Percentiles rank a stretch among this genome's conserved stretches.
Conservation (phyloP, 1,140 invertebrate genomes). For the Pseudomyrmex dendroicus region DNA sequence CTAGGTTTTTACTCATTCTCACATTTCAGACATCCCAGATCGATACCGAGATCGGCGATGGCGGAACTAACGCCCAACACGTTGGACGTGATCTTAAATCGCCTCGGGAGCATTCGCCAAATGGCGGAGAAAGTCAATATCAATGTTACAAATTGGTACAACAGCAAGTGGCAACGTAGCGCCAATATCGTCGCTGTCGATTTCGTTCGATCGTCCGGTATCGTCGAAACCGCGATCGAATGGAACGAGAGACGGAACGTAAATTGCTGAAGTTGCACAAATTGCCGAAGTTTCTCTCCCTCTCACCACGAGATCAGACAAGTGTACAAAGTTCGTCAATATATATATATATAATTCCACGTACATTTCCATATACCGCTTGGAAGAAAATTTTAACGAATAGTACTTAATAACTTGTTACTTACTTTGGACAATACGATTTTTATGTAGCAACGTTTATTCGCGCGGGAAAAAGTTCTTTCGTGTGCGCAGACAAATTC, state of each 20-base stretch:
- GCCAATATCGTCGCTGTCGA: constrained; percentile 88
- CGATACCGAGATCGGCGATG: constrained; percentile 87
- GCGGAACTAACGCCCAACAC: constrained; percentile 87
- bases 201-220: constrained; percentile 86
- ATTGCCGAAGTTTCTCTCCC: no score
- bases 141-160: constrained; percentile 86
- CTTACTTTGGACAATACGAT: neutral
- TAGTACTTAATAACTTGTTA: constrained; percentile 56
- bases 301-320: neutral
- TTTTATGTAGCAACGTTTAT: constrained; percentile 15
- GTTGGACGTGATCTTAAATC: constrained; percentile 85
- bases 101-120: constrained; percentile 85
- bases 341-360: neutral
- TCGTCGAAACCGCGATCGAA: constrained; percentile 87
- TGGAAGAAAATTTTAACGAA: constrained; percentile 12
- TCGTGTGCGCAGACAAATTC: neutral
- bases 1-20: neutral
- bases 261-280: constrained; percentile 42
- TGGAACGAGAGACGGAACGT: constrained; percentile 82
- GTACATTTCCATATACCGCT: neutral
- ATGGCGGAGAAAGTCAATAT: constrained; percentile 87
- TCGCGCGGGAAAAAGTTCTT: constrained; percentile 20
- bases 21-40: constrained; percentile 4
- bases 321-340: constrained; percentile 5
- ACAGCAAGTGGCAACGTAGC: constrained; percentile 84